Evolutionary conservation across 2,797 vertebrate genomes (phyloP), one percentile per base, ranked within the genome.

Genomic region (Crenichthys baileyi): DNA sequence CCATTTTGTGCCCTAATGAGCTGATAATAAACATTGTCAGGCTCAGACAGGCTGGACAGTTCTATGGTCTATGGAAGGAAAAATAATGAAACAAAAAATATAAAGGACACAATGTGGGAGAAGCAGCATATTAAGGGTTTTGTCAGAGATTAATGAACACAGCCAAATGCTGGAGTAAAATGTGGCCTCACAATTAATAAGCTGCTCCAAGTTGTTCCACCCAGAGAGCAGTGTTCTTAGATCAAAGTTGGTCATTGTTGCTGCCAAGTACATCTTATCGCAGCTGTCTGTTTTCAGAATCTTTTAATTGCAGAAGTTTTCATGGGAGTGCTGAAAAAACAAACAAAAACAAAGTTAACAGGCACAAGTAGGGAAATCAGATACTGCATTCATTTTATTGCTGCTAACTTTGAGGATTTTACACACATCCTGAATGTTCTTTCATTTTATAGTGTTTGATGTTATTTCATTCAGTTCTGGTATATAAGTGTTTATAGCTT

Each of bases 211-310:
- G 88, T 92, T 85, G 90, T 91, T 91, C 73, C 83, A 92, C 85
- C 70, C 88, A 83, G 77, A 91, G 83, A 80, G 82, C 75, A 76
- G 79, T 74, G 67, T 79, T 76, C 55, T 13, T 77, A 92, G 92
- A 95, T 95, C 91, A 95, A 94, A 95, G 91, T 85, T 92, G 90
- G 92, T 85, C 92, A 94, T 94, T 94, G 93, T 91, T 83, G 77
- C 84, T 83, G 81, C 88, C 93, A 95, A 95, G 95, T 94, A 95
- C 93, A 87, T 94, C 90, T 95, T 89, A 94, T 95, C 91, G 82
- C 63, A 86, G 84, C 85, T 88, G 91, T 94, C 91, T 87, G 29
- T 88, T 85, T 72, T 93, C 92, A 83, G 85, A 80, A 89, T 93
- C 90, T 92, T 91, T 92, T 94, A 95, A 95, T 94, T 94, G 92